Conservation (phyloP, 2,113 vertebrate genomes). For the Xyliphius kryptos region DNA sequence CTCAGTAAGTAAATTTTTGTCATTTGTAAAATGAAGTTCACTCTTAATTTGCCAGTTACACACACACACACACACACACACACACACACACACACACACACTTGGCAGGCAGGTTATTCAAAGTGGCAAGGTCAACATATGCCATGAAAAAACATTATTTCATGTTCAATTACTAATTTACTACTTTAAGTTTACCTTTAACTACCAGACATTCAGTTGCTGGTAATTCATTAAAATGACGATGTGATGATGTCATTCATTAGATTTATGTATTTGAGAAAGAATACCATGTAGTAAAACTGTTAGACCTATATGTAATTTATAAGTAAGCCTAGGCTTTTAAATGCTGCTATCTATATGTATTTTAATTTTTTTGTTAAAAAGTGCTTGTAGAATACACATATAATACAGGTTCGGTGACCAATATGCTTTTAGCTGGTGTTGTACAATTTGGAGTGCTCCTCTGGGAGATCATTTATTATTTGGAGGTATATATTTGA, state of each 20-base stretch:
- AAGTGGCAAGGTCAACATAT: no score
- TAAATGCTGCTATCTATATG: conserved; percentile 82
- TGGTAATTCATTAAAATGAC: no score
- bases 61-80: not conserved
- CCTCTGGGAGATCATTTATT: conserved; percentile 97
- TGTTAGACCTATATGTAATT: conserved; percentile 74
- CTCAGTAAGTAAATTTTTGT: conserved; percentile 74
- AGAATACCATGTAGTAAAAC: conserved; percentile 66
- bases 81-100: conserved; percentile 10
- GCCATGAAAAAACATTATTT: no score
- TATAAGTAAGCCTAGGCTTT: conserved; percentile 82
- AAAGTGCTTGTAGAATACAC: conserved; percentile 64
- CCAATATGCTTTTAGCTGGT: conserved; percentile 77
- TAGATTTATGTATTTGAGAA: no score
- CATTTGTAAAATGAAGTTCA: not conserved
- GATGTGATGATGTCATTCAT: no score
- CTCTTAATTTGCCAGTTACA: no score
- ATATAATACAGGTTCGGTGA: conserved; percentile 69
- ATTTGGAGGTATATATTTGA: conserved; percentile 98
- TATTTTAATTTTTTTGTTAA: conserved; percentile 96
- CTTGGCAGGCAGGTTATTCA: not conserved
- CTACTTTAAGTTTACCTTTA: no score
- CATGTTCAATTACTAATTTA: no score
- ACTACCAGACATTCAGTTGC: no score
- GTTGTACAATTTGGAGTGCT: conserved; percentile 76